These are phyloP conservation scores for Scaptomyza graminum DNA, from an alignment of 1,140 invertebrate species.

Conservation along the genomic window DNA sequence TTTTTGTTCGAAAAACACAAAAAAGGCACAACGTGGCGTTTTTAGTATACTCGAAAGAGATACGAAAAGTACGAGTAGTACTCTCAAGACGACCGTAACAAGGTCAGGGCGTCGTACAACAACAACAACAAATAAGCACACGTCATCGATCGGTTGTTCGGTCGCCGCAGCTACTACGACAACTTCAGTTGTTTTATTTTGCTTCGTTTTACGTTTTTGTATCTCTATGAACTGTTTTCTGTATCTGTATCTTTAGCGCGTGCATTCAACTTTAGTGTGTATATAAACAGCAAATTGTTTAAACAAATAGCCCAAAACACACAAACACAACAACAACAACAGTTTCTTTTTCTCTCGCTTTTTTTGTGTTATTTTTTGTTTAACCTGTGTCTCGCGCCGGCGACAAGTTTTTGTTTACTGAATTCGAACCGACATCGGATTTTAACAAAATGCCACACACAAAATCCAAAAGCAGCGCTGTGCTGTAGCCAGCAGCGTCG, in stretches of 20 bases:
- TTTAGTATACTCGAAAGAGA: no score
- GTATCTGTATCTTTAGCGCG: constrained; percentile 24
- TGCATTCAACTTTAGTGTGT: constrained; percentile 70
- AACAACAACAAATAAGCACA: constrained; percentile 53
- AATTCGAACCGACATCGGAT: constrained; percentile 79
- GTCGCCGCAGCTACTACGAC: constrained; percentile 12
- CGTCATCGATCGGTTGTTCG: constrained; percentile 52
- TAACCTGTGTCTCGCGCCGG: constrained; percentile 75
- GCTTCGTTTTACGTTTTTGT: not conserved
- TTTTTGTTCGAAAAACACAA: not conserved
- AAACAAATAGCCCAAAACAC: constrained; percentile 60
- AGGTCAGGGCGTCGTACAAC: constrained; percentile 65
- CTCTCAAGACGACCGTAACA: constrained; percentile 66
- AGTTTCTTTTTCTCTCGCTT: constrained; percentile 7
- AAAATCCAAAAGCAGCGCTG: constrained; percentile 64
- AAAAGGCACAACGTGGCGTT: constrained; percentile 30
- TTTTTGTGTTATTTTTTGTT: constrained; percentile 31
- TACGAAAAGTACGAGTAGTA: constrained; percentile 1
- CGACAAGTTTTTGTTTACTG: constrained; percentile 84
- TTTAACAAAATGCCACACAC: constrained; percentile 61
- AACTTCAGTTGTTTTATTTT: constrained; percentile 19
- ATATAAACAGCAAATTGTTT: constrained; percentile 61
- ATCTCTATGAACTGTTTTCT: constrained; percentile 13
- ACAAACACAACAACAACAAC: constrained; percentile 19
- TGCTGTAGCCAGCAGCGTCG: constrained; percentile 18